Evolutionary conservation across 2,888 invertebrate genomes (phyloP).

Genomic region (Brenthis daphne): DNA sequence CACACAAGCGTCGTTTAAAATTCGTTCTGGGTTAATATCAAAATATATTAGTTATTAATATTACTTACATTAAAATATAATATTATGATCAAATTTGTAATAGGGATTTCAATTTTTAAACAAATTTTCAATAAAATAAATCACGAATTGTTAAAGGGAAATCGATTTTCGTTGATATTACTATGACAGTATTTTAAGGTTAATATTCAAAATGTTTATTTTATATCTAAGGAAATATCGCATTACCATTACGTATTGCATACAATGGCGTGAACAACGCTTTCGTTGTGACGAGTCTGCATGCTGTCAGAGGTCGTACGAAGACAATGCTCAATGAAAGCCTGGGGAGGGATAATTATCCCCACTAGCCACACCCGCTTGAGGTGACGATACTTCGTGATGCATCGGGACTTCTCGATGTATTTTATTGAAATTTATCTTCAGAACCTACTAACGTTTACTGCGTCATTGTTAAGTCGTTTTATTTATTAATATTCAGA

Average conservation of each 20-base stretch:
- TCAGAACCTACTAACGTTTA: not conserved
- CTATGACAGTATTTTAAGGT: too few relatives aligned
- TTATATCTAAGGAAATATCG: not conserved
- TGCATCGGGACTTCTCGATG: slow-evolving; percentile 5
- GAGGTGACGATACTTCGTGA: slow-evolving; percentile 27
- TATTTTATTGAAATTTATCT: not conserved
- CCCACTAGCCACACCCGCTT: slow-evolving; percentile 73
- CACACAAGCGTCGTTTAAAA: too few relatives aligned
- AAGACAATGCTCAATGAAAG: slow-evolving; percentile 76
- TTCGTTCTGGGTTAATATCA: too few relatives aligned
- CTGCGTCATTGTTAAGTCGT: not conserved
- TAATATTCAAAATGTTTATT: not conserved
- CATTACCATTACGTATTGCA: not conserved
- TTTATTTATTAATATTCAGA: not conserved
- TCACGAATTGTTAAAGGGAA: too few relatives aligned
- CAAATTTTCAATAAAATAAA: too few relatives aligned
- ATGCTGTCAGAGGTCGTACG: slow-evolving; percentile 65
- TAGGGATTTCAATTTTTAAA: too few relatives aligned
- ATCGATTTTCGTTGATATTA: too few relatives aligned
- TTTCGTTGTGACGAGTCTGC: slow-evolving; percentile 32
- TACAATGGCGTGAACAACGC: slow-evolving; percentile 24
- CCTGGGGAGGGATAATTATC: slow-evolving; percentile 69
- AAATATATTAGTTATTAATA: too few relatives aligned
- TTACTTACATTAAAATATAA: too few relatives aligned
- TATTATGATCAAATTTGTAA: too few relatives aligned